These are phyloP conservation scores for Manduca sexta DNA, from an alignment of 1,140 invertebrate genomes.

Conservation along the genomic window DNA sequence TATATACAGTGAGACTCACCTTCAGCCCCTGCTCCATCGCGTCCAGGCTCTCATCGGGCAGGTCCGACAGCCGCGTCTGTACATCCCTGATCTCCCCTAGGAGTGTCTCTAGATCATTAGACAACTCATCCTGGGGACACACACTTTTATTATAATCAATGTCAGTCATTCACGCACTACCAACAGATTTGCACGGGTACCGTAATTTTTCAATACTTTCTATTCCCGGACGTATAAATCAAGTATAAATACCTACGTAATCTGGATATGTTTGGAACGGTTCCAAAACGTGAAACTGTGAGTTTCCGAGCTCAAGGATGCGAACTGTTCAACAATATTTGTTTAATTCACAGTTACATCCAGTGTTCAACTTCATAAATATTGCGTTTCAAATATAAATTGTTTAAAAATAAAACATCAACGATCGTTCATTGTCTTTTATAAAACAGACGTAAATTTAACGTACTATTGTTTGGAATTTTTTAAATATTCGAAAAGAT, in stretches of 20 bases:
- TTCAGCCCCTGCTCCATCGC: conserved; percentile 79
- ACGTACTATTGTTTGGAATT: no score
- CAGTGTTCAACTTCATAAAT: no score
- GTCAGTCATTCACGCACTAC: neutral
- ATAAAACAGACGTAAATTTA: no score
- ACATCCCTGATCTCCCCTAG: conserved; percentile 77
- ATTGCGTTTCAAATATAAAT: no score
- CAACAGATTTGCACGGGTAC: neutral
- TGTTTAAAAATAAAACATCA: no score
- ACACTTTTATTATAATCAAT: conserved; percentile 52
- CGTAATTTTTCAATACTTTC: neutral
- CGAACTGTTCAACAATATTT: no score
- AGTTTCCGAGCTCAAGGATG: no score
- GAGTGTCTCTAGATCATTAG: conserved; percentile 78
- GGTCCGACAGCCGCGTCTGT: conserved; percentile 77
- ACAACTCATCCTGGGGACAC: conserved; percentile 78
- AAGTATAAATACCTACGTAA: conserved; percentile 9
- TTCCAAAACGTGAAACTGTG: conserved; percentile 5
- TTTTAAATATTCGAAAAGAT: neutral
- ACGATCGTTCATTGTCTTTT: no score
- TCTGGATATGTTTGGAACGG: conserved; percentile 9
- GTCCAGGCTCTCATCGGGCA: conserved; percentile 80
- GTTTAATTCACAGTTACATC: no score
- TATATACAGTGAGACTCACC: conserved; percentile 75
- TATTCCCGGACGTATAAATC: conserved; percentile 13